Evolutionary conservation across 2,797 vertebrate genomes (phyloP).

Genomic region (Eleutherodactylus coqui): DNA sequence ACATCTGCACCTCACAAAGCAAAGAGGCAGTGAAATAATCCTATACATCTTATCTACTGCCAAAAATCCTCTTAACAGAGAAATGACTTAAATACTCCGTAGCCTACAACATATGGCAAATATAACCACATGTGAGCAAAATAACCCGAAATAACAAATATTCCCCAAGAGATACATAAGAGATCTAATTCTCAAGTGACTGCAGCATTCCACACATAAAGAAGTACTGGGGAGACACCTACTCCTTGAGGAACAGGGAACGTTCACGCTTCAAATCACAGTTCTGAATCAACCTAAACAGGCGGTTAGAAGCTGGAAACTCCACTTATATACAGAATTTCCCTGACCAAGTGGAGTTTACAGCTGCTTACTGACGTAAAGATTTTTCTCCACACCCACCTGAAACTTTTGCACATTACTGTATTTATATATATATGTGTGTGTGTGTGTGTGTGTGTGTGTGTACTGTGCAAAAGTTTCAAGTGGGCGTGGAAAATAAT

Average conservation of each 20-base stretch:
- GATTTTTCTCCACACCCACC: no score
- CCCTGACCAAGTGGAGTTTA: no score
- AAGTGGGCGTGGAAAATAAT: no score
- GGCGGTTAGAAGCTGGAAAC: background rate
- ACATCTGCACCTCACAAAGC: conserved; percentile 57
- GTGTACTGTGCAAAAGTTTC: no score
- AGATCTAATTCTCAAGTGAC: conserved; percentile 50
- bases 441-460: no score
- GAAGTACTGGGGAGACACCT: conserved; percentile 1
- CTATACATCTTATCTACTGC: conserved; percentile 62
- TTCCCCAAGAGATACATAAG: conserved; percentile 43
- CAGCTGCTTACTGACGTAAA: no score
- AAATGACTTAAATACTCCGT: conserved; percentile 55
- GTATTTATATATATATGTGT: no score
- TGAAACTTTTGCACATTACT: no score
- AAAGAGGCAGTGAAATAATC: conserved; percentile 59
- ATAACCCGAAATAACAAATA: conserved; percentile 44
- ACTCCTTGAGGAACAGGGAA: background rate
- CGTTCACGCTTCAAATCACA: background rate
- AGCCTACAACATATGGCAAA: conserved; percentile 56
- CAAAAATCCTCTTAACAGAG: conserved; percentile 61
- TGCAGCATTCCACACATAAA: conserved; percentile 43
- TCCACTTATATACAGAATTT: no score
- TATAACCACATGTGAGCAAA: conserved; percentile 57
- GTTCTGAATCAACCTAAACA: conserved; percentile 2